Conservation (phyloP, 2,113 vertebrate species). For the Protobothrops mucrosquamatus region DNA sequence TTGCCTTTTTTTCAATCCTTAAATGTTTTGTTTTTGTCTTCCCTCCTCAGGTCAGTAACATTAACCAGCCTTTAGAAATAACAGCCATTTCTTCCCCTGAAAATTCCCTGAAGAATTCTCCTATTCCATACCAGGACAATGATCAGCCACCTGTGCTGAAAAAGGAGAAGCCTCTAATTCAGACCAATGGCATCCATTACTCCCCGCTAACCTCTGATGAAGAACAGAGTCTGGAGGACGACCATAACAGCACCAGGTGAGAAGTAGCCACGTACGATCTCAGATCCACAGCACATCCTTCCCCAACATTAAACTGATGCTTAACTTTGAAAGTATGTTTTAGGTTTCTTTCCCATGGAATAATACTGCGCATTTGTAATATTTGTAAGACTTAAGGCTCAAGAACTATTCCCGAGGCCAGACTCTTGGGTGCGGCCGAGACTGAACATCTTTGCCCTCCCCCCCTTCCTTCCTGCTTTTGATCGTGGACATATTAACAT, state of each 20-base stretch:
- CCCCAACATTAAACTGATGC: not conserved
- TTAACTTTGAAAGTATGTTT: not conserved
- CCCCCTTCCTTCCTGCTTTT: no score
- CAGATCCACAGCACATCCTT: not conserved
- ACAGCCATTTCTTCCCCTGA: conserved; percentile 98
- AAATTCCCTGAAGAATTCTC: conserved; percentile 87
- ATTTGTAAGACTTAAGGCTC: no score
- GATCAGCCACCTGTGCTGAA: conserved; percentile 94
- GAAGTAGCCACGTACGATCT: no score
- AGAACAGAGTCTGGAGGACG: conserved; percentile 76
- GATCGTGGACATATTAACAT: no score
- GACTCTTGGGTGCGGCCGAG: no score
- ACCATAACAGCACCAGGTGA: conserved; percentile 73
- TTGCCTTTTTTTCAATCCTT: not conserved
- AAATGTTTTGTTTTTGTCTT: conserved; percentile 40
- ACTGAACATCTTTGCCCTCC: no score
- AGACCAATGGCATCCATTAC: conserved; percentile 75
- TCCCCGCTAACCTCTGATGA: conserved; percentile 79
- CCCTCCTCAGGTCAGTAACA: conserved; percentile 88
- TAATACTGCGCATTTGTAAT: not conserved
- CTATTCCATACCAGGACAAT: conserved; percentile 79
- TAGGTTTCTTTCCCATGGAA: not conserved
- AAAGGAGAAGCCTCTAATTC: conserved; percentile 86
- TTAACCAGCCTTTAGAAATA: conserved; percentile 98
- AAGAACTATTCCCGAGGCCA: no score